Conservation (phyloP, 2,113 vertebrate genomes). For the Mionectes macconnelli region DNA sequence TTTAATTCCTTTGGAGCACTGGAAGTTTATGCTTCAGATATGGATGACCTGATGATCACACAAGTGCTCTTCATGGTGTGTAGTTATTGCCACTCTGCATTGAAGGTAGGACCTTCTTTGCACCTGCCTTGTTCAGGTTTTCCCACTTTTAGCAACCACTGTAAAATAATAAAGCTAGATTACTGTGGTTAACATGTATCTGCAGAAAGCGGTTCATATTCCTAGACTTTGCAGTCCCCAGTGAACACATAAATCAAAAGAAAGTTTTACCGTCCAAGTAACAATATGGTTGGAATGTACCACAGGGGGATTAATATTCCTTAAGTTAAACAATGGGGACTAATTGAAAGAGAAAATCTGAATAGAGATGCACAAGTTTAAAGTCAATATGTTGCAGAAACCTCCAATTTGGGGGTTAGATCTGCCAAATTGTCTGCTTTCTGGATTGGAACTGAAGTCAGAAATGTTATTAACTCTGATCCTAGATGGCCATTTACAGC, state of each 20-base stretch:
- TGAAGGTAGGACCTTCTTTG: neutral
- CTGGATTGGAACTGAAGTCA: neutral
- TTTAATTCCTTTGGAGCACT: neutral
- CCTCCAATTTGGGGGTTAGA: neutral
- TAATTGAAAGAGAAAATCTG: neutral
- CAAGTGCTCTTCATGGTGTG: neutral
- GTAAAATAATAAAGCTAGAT: neutral
- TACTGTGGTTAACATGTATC: neutral
- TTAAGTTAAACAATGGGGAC: neutral
- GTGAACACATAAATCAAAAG: neutral
- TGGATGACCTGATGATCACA: neutral
- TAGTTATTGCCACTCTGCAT: neutral
- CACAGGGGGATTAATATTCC: neutral
- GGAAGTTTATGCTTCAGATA: neutral
- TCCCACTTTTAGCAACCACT: neutral
- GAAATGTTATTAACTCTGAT: neutral
- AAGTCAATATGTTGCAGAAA: neutral
- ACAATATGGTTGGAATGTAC: neutral
- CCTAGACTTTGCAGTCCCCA: neutral
- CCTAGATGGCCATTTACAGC: neutral
- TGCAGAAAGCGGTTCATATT: neutral
- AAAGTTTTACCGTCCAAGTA: neutral
- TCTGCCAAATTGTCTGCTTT: neutral
- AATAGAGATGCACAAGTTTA: neutral
- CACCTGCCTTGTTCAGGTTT: neutral